Evolutionary conservation across 2,113 vertebrate species (phyloP).

Genomic region (Epinephelus lanceolatus): DNA sequence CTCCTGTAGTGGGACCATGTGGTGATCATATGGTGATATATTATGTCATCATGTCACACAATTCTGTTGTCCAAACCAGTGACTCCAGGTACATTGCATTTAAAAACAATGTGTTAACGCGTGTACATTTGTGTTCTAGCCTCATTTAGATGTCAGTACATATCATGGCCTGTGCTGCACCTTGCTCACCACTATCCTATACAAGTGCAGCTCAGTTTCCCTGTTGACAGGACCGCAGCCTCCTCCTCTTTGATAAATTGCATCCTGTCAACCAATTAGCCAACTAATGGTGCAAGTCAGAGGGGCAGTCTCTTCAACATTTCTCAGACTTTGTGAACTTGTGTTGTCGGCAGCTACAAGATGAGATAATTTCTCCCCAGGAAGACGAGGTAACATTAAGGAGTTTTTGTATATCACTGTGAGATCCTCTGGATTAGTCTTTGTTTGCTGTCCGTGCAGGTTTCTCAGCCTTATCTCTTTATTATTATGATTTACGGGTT

Average conservation of each 20-base stretch:
- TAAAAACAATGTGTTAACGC: no score
- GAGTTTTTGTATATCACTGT: neutral
- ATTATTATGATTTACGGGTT: slow-evolving; percentile 16
- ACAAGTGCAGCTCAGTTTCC: neutral
- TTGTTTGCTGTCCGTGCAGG: slow-evolving; percentile 37
- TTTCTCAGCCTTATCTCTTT: slow-evolving; percentile 45
- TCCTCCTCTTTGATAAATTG: slow-evolving; percentile 41
- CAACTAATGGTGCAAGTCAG: slow-evolving; percentile 32
- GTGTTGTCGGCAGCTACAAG: slow-evolving; percentile 24
- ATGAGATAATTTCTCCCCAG: neutral
- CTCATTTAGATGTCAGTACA: neutral
- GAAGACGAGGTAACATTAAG: neutral
- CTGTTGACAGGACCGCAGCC: neutral
- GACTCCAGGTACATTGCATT: neutral
- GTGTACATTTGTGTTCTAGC: no score
- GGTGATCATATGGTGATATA: no score
- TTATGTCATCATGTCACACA: no score
- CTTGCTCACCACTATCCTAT: neutral
- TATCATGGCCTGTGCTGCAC: neutral
- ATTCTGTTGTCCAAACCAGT: neutral
- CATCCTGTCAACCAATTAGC: slow-evolving; percentile 37
- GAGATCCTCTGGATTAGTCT: neutral
- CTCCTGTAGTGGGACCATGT: no score
- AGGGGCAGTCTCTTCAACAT: neutral
- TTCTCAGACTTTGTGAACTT: slow-evolving; percentile 6